Base-by-base conservation (phyloP, 2,888 invertebrate genomes). In the Eristalis pertinax region DNA sequence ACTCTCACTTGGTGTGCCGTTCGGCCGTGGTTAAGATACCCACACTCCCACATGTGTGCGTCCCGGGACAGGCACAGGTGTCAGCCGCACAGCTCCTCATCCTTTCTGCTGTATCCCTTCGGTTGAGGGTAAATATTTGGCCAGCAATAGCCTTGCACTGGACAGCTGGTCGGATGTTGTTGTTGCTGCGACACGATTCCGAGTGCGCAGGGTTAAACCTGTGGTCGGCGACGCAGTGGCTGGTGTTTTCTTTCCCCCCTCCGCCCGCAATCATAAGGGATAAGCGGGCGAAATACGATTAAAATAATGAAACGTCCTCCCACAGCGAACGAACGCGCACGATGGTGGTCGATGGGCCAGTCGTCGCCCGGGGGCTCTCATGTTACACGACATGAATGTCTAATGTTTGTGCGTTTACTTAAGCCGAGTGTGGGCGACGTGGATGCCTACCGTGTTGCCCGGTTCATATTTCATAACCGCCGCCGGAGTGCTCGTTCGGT, bases 311-410 rank as follows among this genome's bases (percentile, higher is more conserved):
- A 73, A 80, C 26, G 38, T 68, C 67, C 73, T 26, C 73, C 73
- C 67, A 38, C 72, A 64, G 60, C 60, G 60, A 24, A 4, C 43
- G 43, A 58, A 8, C 13, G 24, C 22, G 22, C 2, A 22, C 22
- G 13, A 11, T 22, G 22, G 19, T 1, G 19, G 15, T 15, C 24
- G 38, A 1, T 24, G 5, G 13, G 22, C 7, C 8, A 1, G 32
- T 38, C 8, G 41, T 43, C 35, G 22, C 64, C 50, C 68, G 24
- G 35, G 68, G 29, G 79, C 38, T 68, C 38, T 81, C 81, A 69
- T 69, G 67, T 85, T 76, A 77, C 77, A 69, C 60, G 69, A 69
- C 76, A 74, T 70, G 85, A 85, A 81, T 77, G 73, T 81, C 74
- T 63, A 85, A 80, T 74, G 73, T 81, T 81, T 69, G 63, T 77